Conservation (phyloP, 2,113 vertebrate species). For the Centropristis striata region DNA sequence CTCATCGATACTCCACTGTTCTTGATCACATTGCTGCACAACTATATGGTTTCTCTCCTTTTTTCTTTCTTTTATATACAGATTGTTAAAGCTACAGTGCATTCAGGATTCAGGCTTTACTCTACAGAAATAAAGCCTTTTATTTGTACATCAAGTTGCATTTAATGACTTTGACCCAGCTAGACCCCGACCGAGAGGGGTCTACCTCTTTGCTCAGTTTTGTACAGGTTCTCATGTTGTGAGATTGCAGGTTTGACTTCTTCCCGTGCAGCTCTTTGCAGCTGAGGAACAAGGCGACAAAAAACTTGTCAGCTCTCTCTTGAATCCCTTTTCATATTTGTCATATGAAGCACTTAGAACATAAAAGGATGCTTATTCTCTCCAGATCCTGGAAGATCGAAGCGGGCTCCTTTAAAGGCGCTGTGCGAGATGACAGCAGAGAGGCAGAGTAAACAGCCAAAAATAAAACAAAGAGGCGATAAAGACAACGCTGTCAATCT, state of each 20-base stretch:
- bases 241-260: conserved; percentile 62
- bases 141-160: conserved; percentile 36
- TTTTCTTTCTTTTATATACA: background rate
- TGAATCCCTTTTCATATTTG: conserved; percentile 64
- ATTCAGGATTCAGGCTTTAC: conserved; percentile 1
- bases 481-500: conserved; percentile 76
- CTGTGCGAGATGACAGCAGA: conserved; percentile 67
- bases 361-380: conserved; percentile 69
- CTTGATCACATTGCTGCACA: background rate
- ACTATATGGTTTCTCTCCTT: too few species aligned
- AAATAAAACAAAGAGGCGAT: conserved; percentile 80
- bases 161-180: conserved; percentile 56
- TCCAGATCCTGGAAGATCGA: conserved; percentile 62
- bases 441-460: conserved; percentile 80
- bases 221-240: conserved; percentile 43
- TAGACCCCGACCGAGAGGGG: conserved; percentile 23
- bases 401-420: conserved; percentile 62
- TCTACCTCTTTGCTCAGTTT: conserved; percentile 30
- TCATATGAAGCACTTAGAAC: conserved; percentile 72
- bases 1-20: conserved; percentile 1
- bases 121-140: conserved; percentile 17
- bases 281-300: conserved; percentile 56
- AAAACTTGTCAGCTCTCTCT: conserved; percentile 69
- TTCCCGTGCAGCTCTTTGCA: conserved; percentile 56
- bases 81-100: background rate